A percentile compares a stretch with the other conserved stretches of the same genome.
These are phyloP conservation scores for Acrossocheilus fasciatus DNA, from an alignment of 2,797 vertebrate genomes.

Conservation along the genomic window DNA sequence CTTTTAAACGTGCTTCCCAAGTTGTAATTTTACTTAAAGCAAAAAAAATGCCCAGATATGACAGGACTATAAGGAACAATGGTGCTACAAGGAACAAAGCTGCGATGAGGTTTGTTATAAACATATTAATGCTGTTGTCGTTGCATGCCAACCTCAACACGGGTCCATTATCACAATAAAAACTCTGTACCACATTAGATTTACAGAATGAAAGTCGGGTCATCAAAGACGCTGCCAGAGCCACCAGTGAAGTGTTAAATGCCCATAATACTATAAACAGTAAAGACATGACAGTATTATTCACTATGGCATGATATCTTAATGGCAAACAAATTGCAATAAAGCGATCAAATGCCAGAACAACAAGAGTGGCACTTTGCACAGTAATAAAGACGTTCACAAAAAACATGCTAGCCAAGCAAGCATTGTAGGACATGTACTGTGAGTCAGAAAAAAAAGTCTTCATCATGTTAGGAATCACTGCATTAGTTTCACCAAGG, in stretches of 20 bases:
- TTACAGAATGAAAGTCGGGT: conserved; percentile 43
- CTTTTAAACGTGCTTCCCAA: conserved; percentile 47
- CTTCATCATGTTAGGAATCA: conserved; percentile 28
- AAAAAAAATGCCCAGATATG: conserved; percentile 55
- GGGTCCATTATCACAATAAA: conserved; percentile 17
- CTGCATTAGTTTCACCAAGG: conserved; percentile 53
- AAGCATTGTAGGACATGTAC: not conserved
- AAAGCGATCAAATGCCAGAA: conserved; percentile 57
- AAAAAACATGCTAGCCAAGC: conserved; percentile 39
- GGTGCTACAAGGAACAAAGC: too few relatives aligned
- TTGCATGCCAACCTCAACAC: conserved; percentile 57
- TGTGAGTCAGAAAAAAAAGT: conserved; percentile 29
- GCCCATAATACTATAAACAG: too few relatives aligned
- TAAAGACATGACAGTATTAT: too few relatives aligned
- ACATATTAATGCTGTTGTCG: conserved; percentile 26
- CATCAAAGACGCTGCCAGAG: not conserved
- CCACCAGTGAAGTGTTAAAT: too few relatives aligned
- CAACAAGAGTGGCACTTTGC: conserved; percentile 49
- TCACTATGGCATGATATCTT: conserved; percentile 55
- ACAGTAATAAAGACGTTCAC: conserved; percentile 49
- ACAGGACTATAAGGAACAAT: not conserved
- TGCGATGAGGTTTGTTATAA: too few relatives aligned
- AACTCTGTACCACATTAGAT: conserved; percentile 56
- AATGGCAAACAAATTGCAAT: conserved; percentile 61
- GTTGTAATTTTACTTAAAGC: conserved; percentile 55